Percentiles rank a stretch among this genome's conserved stretches.
phyloP scores from a whole-genome alignment of 2,797 vertebrate species.

The Eupleurogrammus muticus region DNA sequence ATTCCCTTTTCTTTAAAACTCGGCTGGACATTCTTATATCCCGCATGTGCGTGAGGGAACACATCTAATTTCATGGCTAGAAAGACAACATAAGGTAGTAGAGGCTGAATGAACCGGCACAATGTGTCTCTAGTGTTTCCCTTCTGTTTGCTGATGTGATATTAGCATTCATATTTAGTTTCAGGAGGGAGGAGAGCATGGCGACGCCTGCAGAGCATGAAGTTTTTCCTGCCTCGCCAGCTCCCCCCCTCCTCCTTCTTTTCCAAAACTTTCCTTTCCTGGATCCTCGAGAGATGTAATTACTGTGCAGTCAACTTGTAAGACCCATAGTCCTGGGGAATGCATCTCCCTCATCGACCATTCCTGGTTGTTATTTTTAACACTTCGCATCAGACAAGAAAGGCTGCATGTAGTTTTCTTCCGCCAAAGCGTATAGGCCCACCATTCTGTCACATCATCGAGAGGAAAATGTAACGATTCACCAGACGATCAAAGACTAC shows the following conservation, averaged over 20 bases:
- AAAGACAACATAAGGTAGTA: slow-evolving; percentile 19
- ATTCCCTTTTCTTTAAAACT: slow-evolving; percentile 1
- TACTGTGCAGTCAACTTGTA: slow-evolving; percentile 83
- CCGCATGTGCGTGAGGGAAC: not conserved
- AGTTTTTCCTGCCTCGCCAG: slow-evolving; percentile 65
- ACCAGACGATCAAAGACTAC: slow-evolving; percentile 4
- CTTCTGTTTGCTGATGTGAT: slow-evolving; percentile 67
- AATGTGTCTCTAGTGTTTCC: slow-evolving; percentile 42
- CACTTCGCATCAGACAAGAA: slow-evolving; percentile 54
- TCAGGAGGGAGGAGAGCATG: slow-evolving; percentile 64
- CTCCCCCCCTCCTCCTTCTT: slow-evolving; percentile 31
- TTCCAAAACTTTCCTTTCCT: slow-evolving; percentile 72
- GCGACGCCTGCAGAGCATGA: slow-evolving; percentile 69
- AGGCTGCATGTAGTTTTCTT: slow-evolving; percentile 39
- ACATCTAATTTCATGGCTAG: slow-evolving; percentile 28
- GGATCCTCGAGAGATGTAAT: slow-evolving; percentile 84
- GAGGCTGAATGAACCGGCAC: slow-evolving; percentile 38
- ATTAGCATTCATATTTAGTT: slow-evolving; percentile 74
- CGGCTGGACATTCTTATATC: not conserved
- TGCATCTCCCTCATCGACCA: slow-evolving; percentile 67
- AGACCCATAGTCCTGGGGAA: slow-evolving; percentile 73
- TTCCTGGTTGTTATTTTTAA: slow-evolving; percentile 75
- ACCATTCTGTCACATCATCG: slow-evolving; percentile 4
- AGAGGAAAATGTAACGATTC: not conserved
- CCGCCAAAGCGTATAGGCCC: slow-evolving; percentile 28